Evolutionary conservation across 2,113 vertebrate species (phyloP).

Genomic region (Bos taurus): ARS-UCD2.0 NC_037333.1:16848001-16848500

Average conservation of each 20-base stretch:
- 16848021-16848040: background rate
- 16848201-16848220: background rate
- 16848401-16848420: background rate
- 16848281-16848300: background rate
- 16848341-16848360: background rate
- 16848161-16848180: background rate
- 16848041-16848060: background rate
- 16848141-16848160: background rate
- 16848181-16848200: background rate
- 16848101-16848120: background rate
- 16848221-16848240: background rate
- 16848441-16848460: background rate
- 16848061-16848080: background rate
- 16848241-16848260: background rate
- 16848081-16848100: background rate
- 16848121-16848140: background rate
- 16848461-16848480: background rate
- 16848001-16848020: background rate
- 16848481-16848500: background rate
- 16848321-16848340: background rate
- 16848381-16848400: background rate
- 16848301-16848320: background rate
- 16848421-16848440: background rate
- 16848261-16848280: background rate
- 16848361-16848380: background rate